Conservation (phyloP, 1,140 invertebrate genomes). For the Tetraneura akinire region DNA sequence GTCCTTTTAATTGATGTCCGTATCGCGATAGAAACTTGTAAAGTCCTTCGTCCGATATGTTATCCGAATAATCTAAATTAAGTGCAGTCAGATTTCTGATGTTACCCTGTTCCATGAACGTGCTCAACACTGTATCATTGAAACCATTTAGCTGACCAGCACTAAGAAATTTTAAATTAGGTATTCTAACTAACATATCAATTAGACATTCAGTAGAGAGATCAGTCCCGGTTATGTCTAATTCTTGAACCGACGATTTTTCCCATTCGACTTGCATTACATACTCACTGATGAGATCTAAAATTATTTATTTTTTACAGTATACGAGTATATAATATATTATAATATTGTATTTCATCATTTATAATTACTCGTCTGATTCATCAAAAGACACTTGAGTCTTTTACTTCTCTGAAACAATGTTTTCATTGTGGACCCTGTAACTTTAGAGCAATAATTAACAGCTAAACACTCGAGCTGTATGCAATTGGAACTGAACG, state of each 20-base stretch:
- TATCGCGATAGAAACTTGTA: slow-evolving; percentile 87
- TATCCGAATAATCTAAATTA: slow-evolving; percentile 93
- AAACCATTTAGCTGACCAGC: slow-evolving; percentile 97
- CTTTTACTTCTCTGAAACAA: slow-evolving; percentile 91
- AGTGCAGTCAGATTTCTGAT: slow-evolving; percentile 81
- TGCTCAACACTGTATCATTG: slow-evolving; percentile 88
- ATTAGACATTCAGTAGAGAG: slow-evolving; percentile 90
- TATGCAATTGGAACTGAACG: slow-evolving; percentile 92
- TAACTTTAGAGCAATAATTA: slow-evolving; percentile 95
- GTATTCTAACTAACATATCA: slow-evolving; percentile 87
- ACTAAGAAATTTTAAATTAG: slow-evolving; percentile 83
- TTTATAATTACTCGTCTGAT: slow-evolving; percentile 82
- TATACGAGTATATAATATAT: background rate
- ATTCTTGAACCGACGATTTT: slow-evolving; percentile 87
- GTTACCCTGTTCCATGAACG: slow-evolving; percentile 87
- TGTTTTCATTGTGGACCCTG: slow-evolving; percentile 93
- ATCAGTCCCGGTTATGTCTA: slow-evolving; percentile 97
- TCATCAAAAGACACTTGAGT: slow-evolving; percentile 89
- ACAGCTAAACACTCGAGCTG: slow-evolving; percentile 94
- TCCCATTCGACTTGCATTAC: slow-evolving; percentile 98
- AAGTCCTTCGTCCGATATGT: slow-evolving; percentile 88
- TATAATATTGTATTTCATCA: too few relatives aligned
- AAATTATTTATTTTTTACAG: slow-evolving; percentile 53
- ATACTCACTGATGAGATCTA: slow-evolving; percentile 84
- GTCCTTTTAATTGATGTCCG: slow-evolving; percentile 83